A percentile compares a stretch with the other conserved stretches of the same genome.
These are phyloP conservation scores for Euschistus heros DNA, from an alignment of 1,140 invertebrate genomes.

Conservation along the genomic window DNA sequence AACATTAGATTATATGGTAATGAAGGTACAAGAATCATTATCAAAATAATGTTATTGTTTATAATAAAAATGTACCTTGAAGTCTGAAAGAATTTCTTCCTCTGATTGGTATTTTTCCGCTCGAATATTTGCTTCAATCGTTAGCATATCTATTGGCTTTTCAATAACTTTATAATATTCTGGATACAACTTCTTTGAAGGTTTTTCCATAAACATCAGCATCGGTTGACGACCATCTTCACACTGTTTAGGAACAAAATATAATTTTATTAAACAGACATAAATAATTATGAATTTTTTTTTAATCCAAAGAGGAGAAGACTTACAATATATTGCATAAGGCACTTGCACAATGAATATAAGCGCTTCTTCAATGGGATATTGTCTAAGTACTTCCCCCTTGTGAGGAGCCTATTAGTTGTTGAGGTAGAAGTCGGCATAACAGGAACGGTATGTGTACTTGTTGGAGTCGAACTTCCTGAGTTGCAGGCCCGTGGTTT, in stretches of 20 bases:
- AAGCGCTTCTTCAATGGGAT: conserved; percentile 62
- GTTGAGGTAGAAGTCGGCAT: conserved; percentile 34
- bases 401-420: conserved; percentile 40
- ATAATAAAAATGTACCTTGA: conserved; percentile 41
- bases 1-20: not conserved
- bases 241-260: conserved; percentile 40
- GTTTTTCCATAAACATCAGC: conserved; percentile 90
- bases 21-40: too few species aligned
- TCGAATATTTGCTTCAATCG: conserved; percentile 85
- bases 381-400: conserved; percentile 46
- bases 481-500: not conserved
- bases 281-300: not conserved
- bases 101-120: conserved; percentile 51
- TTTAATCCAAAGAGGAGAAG: not conserved
- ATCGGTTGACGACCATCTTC: conserved; percentile 76
- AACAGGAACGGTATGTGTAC: not conserved
- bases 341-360: conserved; percentile 59
- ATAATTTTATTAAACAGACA: not conserved
- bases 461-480: not conserved
- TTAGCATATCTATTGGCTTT: conserved; percentile 90
- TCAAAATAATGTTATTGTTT: not conserved
- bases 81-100: conserved; percentile 54
- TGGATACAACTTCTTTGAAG: conserved; percentile 88
- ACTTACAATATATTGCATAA: conserved; percentile 63
- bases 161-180: conserved; percentile 92